phyloP scores from a whole-genome alignment of 2,113 vertebrate species.

The Grammomys surdaster region DNA sequence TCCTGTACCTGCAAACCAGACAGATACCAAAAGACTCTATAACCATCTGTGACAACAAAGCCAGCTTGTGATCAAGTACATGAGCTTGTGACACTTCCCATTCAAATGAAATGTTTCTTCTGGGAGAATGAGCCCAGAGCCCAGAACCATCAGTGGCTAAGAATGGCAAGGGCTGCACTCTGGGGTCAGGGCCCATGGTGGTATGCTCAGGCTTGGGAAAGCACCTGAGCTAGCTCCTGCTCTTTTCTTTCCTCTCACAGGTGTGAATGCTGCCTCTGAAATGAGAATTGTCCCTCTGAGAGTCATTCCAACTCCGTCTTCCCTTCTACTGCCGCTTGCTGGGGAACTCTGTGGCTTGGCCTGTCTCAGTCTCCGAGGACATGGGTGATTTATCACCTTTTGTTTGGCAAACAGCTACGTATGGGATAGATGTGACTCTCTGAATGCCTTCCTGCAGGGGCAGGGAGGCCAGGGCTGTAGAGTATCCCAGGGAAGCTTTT shows the following conservation, averaged over 20 bases:
- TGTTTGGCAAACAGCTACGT: slow-evolving; percentile 69
- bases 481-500: slow-evolving; percentile 53
- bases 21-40: not conserved
- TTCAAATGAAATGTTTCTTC: not conserved
- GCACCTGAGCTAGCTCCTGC: not conserved
- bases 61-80: not conserved
- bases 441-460: slow-evolving; percentile 60
- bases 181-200: not conserved
- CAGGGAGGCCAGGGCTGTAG: not conserved
- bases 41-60: not conserved
- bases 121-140: not conserved
- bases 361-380: slow-evolving; percentile 52
- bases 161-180: not conserved
- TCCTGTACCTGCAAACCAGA: not conserved
- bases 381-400: slow-evolving; percentile 67
- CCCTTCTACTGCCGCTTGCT: not conserved
- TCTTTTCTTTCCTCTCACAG: not conserved
- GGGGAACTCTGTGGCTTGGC: not conserved
- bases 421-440: not conserved
- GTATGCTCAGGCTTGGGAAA: not conserved
- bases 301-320: not conserved
- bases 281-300: not conserved
- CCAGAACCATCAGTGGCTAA: not conserved
- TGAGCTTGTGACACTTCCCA: not conserved
- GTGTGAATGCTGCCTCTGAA: not conserved